Percentiles rank a stretch among this genome's conserved stretches.
phyloP scores from a whole-genome alignment of 2,888 invertebrate species.

The Acleris laterana region DNA sequence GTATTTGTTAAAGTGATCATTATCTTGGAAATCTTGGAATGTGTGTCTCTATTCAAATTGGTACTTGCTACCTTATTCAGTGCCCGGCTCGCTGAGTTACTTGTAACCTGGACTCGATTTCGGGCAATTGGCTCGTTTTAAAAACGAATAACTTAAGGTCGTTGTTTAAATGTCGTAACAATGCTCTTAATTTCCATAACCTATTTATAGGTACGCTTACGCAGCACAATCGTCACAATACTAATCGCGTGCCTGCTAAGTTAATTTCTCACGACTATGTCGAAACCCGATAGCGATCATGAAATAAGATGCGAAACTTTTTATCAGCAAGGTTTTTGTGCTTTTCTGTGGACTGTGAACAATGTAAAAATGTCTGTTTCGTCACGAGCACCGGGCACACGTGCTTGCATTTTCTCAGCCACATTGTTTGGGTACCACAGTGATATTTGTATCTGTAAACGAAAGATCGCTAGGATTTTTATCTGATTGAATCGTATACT shows the following conservation, averaged over 20 bases:
- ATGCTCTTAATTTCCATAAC: conserved; percentile 15
- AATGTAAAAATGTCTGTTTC: conserved; percentile 46
- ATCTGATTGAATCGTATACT: conserved; percentile 6
- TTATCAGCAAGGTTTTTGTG: conserved; percentile 58
- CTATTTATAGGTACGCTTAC: conserved; percentile 18
- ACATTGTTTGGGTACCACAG: background rate
- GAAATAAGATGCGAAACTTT: conserved; percentile 67
- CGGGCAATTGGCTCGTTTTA: background rate
- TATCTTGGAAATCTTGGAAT: too few species aligned
- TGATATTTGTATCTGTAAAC: background rate
- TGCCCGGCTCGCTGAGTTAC: too few species aligned
- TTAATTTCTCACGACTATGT: conserved; percentile 67
- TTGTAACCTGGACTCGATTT: too few species aligned
- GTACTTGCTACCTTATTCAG: too few species aligned
- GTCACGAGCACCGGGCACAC: conserved; percentile 18
- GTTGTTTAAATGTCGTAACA: conserved; percentile 1
- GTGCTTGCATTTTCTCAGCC: conserved; percentile 11
- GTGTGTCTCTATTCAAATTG: too few species aligned
- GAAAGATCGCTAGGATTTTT: background rate
- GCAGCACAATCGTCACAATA: conserved; percentile 15
- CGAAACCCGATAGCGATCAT: conserved; percentile 63
- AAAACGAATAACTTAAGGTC: background rate
- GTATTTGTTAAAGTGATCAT: too few species aligned
- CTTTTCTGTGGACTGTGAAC: conserved; percentile 48
- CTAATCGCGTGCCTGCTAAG: conserved; percentile 27